Evolutionary conservation across 1,140 invertebrate genomes (phyloP), one percentile per base, ranked within the genome.

Genomic region (Batillaria attramentaria): DNA sequence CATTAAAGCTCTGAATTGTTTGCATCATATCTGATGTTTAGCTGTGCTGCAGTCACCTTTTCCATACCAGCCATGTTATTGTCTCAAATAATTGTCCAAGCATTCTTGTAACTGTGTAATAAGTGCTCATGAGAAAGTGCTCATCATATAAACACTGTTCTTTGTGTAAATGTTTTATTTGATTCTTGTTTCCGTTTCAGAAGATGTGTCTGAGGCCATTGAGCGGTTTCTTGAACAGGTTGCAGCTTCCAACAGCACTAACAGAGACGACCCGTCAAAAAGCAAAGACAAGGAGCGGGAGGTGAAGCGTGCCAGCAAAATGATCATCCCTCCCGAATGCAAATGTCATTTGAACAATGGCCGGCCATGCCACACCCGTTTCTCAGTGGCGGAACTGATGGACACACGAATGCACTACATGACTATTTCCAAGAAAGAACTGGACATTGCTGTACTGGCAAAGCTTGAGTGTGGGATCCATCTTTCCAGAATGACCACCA

Each of bases 381-480:
- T 70, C 41, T 37, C 31, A 6, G 68, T 70, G 16, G 37, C 13
- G 3, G 68, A 70, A n/a, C 68, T 70, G 37, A 70, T 70, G 68
- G 68, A 70, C 41, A 70, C 68, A 6, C 37, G 68, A 33, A 42
- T 28, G 39, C 68, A 70, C 41, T 70, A 70, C n/a, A 70, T 70
- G 68, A 70, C 31, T 13, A 70, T 42, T 24, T 70, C 68, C 39
- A 70, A 70, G 68, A 70, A 70, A 70, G 68, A 70, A 24, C 39
- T 70, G 68, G 68, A 70, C 68, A 70, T 70, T 18, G 68, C 68
- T 28, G 68, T 70, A 41, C 68, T 70, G n/a, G 68, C 68, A 33
- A 70, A 70, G 39, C 68, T 70, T 33, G 68, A 70, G 39, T 70
- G 68, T 42, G 68, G 68, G 18, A 70, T 70, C 37, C 68, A 70